Evolutionary conservation across 1,140 invertebrate species (phyloP).

Genomic region (Cotesia glomerata): DNA sequence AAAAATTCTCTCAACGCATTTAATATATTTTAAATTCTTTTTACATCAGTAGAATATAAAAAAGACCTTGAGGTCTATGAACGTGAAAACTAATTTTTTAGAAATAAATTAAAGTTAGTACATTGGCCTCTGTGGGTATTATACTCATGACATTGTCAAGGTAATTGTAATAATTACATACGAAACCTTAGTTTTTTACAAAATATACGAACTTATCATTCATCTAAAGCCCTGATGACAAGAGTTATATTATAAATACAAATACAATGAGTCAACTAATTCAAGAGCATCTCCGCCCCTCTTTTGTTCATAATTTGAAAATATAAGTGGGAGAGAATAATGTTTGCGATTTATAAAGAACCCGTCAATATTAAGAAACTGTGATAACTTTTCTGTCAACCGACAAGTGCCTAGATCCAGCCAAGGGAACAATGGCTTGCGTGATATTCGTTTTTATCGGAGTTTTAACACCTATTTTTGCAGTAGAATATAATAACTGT

Average conservation of each 20-base stretch:
- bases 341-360: conserved; percentile 34
- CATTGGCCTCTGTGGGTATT: background rate
- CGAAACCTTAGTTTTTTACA: no score
- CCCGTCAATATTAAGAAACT: conserved; percentile 21
- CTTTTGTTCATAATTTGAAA: background rate
- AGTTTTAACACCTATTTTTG: conserved; percentile 12
- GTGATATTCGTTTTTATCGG: conserved; percentile 18
- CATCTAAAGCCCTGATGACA: background rate
- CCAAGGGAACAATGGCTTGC: conserved; percentile 30
- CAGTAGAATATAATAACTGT: conserved; percentile 19
- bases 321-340: background rate
- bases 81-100: background rate
- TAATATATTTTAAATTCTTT: no score
- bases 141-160: background rate
- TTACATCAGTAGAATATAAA: background rate
- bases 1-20: no score
- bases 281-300: conserved; percentile 21
- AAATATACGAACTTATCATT: background rate
- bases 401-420: conserved; percentile 8
- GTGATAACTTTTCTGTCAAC: conserved; percentile 33
- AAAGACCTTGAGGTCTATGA: background rate
- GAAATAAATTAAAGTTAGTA: background rate
- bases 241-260: background rate
- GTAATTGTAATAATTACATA: no score
- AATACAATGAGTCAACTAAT: conserved; percentile 17